A percentile compares a stretch with the other conserved stretches of the same genome.
phyloP scores from a whole-genome alignment of 1,140 invertebrate species.

The Zaprionus ghesquierei region DNA sequence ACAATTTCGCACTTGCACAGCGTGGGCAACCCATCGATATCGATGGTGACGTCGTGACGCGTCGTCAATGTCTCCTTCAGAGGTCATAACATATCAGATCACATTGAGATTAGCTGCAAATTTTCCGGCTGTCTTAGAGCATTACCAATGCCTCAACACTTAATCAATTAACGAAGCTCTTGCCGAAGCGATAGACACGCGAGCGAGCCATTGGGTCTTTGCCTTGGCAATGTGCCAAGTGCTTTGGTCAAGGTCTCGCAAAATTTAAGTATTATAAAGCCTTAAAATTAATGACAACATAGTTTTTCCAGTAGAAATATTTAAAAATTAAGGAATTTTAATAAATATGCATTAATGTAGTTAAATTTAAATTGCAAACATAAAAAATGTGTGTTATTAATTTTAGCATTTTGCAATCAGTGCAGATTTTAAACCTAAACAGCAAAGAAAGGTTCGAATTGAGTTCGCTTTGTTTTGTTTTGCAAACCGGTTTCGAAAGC shows the following conservation, averaged over 20 bases:
- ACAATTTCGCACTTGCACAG: constrained; percentile 67
- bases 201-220: constrained; percentile 23
- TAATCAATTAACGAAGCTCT: constrained; percentile 49
- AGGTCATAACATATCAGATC: constrained; percentile 42
- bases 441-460: background rate
- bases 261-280: background rate
- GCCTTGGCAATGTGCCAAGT: constrained; percentile 56
- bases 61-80: constrained; percentile 61
- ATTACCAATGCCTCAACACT: constrained; percentile 23
- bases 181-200: constrained; percentile 1
- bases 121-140: too few relatives aligned
- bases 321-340: background rate
- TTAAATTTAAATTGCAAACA: background rate
- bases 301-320: too few relatives aligned
- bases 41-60: background rate
- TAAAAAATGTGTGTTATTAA: background rate
- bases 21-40: constrained; percentile 39
- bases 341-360: background rate
- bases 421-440: background rate
- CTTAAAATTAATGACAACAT: background rate
- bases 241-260: constrained; percentile 35
- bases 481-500: background rate
- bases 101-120: background rate
- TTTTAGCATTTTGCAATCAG: background rate
- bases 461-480: background rate